Base-by-base conservation (phyloP, 2,113 vertebrate genomes). In the Amphiprion ocellaris region DNA sequence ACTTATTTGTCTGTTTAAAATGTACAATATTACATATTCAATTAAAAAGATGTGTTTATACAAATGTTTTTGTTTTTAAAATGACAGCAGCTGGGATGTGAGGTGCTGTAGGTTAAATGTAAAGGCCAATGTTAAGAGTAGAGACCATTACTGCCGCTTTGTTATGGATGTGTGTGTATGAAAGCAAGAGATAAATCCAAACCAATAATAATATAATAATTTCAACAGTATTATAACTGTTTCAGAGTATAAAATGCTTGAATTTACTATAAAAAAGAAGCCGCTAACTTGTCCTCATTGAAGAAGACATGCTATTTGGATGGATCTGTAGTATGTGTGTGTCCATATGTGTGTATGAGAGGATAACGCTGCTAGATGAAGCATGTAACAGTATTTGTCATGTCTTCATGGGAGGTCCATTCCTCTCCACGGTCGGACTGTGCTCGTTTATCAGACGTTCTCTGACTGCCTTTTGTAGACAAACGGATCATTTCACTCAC, bases 301-400 rank as follows among this genome's bases (percentile, higher is more conserved):
- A 71, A 26, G 50, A 76, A 46, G 59, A 66, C 50, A 70, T 37
- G 16, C 8, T 50, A 74, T 74, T 65, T 63, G 62, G 12, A 54
- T 64, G 52, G 59, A 76, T 82, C 82, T 79, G 44, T 15, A 17
- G 46, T 67, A 46, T 46, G 37, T 65, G 37, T 69, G 62, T 44
- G 30, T n/a, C 19, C 21, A 23, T 61, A 58, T 67, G 75, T 52
- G 50, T 62, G 39, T 39, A 16, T 21, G 24, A 67, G 65, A 65
- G 72, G 72, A 83, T 79, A 55, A 77, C 63, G 52, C 17, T 58
- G 82, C 50, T 50, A 75, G 86, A 88, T 86, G 91, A 87, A 90
- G 90, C 91, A 87, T 90, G 87, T 87, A 89, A 92, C 88, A 84
- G 78, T 85, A 89, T 90, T 91, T 91, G 90, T 90, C 90, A 91